These are phyloP conservation scores for Tragelaphus imberbis DNA, from an alignment of 2,113 vertebrate species.

Conservation along the genomic window DNA sequence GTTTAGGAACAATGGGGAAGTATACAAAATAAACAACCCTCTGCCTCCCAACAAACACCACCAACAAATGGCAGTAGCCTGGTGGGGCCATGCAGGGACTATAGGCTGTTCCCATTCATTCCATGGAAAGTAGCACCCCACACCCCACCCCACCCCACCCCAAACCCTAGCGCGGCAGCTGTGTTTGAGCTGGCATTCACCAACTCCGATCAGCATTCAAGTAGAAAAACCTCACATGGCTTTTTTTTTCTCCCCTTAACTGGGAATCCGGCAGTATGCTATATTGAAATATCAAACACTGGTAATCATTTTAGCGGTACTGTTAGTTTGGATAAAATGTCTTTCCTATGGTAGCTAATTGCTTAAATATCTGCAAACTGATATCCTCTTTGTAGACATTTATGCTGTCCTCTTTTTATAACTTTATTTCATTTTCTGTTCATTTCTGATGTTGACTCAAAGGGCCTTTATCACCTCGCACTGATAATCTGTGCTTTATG, in stretches of 20 bases:
- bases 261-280: not conserved
- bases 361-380: conserved; percentile 59
- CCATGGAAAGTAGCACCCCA: not conserved
- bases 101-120: not conserved
- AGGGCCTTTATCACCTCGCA: conserved; percentile 80
- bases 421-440: conserved; percentile 85
- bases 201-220: not conserved
- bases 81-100: no score
- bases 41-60: not conserved
- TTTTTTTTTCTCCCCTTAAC: not conserved
- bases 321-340: conserved; percentile 29
- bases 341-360: conserved; percentile 65
- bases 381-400: conserved; percentile 68
- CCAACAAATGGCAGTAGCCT: not conserved
- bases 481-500: conserved; percentile 86
- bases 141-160: not conserved
- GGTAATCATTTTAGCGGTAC: not conserved
- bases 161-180: not conserved
- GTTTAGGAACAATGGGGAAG: not conserved
- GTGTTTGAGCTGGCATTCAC: not conserved
- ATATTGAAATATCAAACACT: conserved; percentile 27
- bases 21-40: not conserved
- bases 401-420: conserved; percentile 73
- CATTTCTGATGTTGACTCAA: conserved; percentile 84
- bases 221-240: not conserved